Evolutionary conservation across 2,113 vertebrate genomes (phyloP).

Genomic region (Proterorhinus semilunaris): DNA sequence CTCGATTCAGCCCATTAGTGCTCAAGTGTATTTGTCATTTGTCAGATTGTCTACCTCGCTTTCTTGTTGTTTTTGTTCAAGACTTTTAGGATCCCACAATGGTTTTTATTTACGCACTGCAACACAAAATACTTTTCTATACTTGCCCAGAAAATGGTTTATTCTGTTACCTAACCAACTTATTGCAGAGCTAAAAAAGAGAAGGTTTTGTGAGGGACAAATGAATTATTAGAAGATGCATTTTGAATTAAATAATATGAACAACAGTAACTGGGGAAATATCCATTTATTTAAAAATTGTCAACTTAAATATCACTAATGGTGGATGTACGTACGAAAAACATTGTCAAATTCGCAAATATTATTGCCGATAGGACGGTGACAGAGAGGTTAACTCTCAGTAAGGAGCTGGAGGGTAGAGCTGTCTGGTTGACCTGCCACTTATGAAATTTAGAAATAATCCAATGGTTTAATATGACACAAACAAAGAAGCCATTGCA

Average conservation of each 20-base stretch:
- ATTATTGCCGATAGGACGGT: background rate
- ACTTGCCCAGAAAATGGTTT: background rate
- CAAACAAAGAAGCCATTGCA: no score
- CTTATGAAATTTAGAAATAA: no score
- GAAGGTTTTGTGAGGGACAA: background rate
- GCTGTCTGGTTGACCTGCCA: no score
- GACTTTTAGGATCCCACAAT: slow-evolving; percentile 13
- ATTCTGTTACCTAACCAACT: background rate
- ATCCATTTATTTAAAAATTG: no score
- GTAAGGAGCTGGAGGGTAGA: background rate
- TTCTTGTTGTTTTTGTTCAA: slow-evolving; percentile 23
- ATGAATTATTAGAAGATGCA: background rate
- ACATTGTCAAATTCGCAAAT: background rate
- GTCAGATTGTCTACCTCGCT: slow-evolving; percentile 37
- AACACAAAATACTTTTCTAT: background rate
- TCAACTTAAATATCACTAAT: no score
- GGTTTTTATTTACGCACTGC: slow-evolving; percentile 22
- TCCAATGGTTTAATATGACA: no score
- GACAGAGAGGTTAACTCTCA: background rate
- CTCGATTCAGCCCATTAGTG: slow-evolving; percentile 53
- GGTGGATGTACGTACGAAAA: no score
- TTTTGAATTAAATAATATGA: no score
- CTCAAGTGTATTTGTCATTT: slow-evolving; percentile 40
- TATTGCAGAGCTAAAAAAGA: background rate
- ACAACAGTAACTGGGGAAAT: no score